Conservation (phyloP, 2,113 vertebrate genomes). For the Hydrolagus affinis region DNA sequence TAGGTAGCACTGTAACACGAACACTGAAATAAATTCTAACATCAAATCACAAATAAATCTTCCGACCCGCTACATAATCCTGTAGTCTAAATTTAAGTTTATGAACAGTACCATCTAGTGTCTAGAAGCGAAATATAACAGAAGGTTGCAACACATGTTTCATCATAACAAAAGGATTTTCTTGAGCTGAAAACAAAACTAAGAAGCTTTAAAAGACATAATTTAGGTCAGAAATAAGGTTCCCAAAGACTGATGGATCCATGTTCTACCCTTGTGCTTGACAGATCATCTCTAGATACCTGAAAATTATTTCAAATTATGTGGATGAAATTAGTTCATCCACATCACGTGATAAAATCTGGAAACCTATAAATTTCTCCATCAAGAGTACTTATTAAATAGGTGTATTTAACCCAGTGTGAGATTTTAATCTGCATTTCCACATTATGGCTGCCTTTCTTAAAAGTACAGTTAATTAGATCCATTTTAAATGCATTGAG, state of each 20-base stretch:
- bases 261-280: too few species aligned
- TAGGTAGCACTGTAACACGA: too few species aligned
- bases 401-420: background rate
- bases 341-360: background rate
- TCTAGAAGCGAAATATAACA: background rate
- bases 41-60: background rate
- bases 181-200: background rate
- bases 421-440: constrained; percentile 3
- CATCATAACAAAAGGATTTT: background rate
- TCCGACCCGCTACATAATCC: background rate
- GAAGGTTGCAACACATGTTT: background rate
- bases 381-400: background rate
- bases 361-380: background rate
- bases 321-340: too few species aligned
- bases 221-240: too few species aligned
- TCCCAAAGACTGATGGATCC: too few species aligned
- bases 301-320: too few species aligned
- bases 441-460: constrained; percentile 15
- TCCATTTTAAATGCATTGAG: constrained; percentile 6
- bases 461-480: constrained; percentile 1
- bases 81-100: background rate
- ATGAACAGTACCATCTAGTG: constrained; percentile 21
- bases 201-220: too few species aligned
- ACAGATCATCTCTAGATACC: too few species aligned
- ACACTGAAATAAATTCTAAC: background rate